These are phyloP conservation scores for Eulemur mongoz DNA, from an alignment of 2,797 vertebrate genomes.

Conservation along the genomic window DNA sequence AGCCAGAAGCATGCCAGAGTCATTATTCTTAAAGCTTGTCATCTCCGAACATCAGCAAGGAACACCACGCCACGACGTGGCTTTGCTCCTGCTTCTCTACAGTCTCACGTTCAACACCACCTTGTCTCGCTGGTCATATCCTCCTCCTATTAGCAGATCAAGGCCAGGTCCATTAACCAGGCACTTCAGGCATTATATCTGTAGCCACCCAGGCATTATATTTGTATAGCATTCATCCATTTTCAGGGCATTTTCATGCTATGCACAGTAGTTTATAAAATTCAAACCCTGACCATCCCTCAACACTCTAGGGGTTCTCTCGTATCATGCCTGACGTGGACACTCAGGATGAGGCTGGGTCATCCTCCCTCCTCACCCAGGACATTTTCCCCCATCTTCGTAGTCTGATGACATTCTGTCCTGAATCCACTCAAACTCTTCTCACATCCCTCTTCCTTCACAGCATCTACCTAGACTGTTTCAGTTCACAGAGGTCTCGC, in stretches of 20 bases:
- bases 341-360: background rate
- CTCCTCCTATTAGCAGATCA: background rate
- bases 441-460: background rate
- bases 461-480: background rate
- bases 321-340: accelerated
- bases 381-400: background rate
- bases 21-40: background rate
- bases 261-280: background rate
- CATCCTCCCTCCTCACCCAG: background rate
- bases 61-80: background rate
- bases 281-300: background rate
- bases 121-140: background rate
- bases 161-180: background rate
- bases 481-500: background rate
- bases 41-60: background rate
- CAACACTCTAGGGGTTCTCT: background rate
- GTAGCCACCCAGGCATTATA: background rate
- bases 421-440: background rate
- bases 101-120: background rate
- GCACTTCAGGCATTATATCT: background rate
- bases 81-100: background rate
- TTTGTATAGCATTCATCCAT: background rate
- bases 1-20: background rate
- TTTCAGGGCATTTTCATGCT: background rate
- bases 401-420: background rate